Evolutionary conservation across 2,113 vertebrate species (phyloP).

Genomic region (Sebastes fasciatus): DNA sequence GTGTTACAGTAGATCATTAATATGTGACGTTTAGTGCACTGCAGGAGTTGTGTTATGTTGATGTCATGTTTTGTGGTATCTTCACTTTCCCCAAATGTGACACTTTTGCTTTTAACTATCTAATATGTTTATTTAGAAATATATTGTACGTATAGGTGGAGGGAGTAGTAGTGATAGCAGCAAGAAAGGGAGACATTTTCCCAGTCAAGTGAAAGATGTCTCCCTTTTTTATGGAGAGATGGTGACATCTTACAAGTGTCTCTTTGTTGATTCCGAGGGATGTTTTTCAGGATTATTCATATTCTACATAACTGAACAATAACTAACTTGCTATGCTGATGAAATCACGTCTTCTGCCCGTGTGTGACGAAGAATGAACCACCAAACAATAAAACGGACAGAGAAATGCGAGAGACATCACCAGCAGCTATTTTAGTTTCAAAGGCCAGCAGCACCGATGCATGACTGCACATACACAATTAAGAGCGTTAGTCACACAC

Average conservation of each 20-base stretch:
- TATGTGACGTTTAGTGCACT: neutral
- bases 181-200: neutral
- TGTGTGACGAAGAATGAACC: slow-evolving; percentile 10
- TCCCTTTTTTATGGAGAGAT: neutral
- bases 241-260: neutral
- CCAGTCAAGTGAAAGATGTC: neutral
- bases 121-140: neutral
- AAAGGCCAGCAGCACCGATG: slow-evolving; percentile 19
- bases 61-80: neutral
- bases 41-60: neutral
- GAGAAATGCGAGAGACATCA: neutral
- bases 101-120: neutral
- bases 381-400: neutral
- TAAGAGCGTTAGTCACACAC: slow-evolving; percentile 41
- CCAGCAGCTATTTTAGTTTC: slow-evolving; percentile 40
- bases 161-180: neutral
- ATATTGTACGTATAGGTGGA: neutral
- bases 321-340: neutral
- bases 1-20: neutral
- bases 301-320: slow-evolving; percentile 9
- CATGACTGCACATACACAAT: slow-evolving; percentile 36
- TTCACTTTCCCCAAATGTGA: neutral
- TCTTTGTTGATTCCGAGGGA: neutral
- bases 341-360: slow-evolving; percentile 9
- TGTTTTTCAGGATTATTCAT: neutral